Evolutionary conservation across 2,113 vertebrate species (phyloP).

Genomic region (Oryzias celebensis): DNA sequence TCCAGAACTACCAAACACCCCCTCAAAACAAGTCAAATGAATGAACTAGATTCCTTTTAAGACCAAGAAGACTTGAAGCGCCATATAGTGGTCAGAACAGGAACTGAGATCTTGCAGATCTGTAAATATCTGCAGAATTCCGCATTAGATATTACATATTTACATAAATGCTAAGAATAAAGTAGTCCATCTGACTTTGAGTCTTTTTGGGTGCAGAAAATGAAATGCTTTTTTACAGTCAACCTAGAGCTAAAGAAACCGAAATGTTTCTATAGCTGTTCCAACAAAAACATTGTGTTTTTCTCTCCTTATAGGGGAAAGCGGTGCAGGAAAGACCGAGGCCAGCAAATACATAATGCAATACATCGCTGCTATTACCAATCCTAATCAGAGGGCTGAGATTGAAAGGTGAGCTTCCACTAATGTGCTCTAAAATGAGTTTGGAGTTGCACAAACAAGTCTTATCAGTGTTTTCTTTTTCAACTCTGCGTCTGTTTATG

Average conservation of each 20-base stretch:
- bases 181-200: too few relatives aligned
- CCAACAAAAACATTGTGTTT: neutral
- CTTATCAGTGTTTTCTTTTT: neutral
- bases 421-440: neutral
- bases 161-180: too few relatives aligned
- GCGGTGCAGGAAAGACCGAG: constrained; percentile 96
- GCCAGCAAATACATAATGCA: constrained; percentile 99
- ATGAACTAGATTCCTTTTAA: constrained; percentile 26
- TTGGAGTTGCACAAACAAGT: neutral
- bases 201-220: too few relatives aligned
- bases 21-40: constrained; percentile 24
- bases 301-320: constrained; percentile 83
- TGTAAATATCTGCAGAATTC: too few relatives aligned
- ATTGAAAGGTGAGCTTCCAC: constrained; percentile 87
- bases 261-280: too few relatives aligned
- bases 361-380: constrained; percentile 98
- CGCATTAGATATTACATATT: too few relatives aligned
- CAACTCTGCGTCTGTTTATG: too few relatives aligned
- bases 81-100: constrained; percentile 65
- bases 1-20: neutral
- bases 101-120: constrained; percentile 16
- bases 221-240: too few relatives aligned
- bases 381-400: constrained; percentile 93
- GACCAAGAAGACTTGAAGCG: constrained; percentile 30
- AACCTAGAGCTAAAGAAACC: too few relatives aligned